phyloP scores from a whole-genome alignment of 2,113 vertebrate genomes.

The Abramis brama region DNA sequence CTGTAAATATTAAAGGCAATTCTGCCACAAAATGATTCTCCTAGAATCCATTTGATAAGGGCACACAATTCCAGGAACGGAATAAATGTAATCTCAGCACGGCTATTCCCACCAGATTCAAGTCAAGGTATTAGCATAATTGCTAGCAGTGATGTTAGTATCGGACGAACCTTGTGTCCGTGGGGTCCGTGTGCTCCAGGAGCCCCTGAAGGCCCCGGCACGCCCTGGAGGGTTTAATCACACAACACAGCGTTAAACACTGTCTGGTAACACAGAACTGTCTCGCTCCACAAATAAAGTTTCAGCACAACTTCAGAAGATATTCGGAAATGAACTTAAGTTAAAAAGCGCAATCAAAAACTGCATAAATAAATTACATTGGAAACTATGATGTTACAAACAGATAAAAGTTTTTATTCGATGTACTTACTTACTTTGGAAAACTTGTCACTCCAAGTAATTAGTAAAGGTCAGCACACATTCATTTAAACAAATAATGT shows the following conservation, averaged over 20 bases:
- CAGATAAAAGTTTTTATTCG: no score
- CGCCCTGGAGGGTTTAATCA: constrained; percentile 62
- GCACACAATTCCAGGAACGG: constrained; percentile 32
- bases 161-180: constrained; percentile 73
- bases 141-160: constrained; percentile 59
- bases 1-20: not conserved
- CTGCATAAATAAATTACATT: not conserved
- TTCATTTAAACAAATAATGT: no score
- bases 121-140: constrained; percentile 65
- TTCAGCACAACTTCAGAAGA: constrained; percentile 2
- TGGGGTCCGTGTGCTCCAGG: constrained; percentile 68
- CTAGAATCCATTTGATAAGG: constrained; percentile 33
- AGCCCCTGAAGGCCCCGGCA: constrained; percentile 64
- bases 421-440: no score
- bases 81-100: constrained; percentile 34
- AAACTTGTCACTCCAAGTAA: no score
- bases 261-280: constrained; percentile 7
- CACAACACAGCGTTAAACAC: constrained; percentile 39
- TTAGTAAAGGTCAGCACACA: no score
- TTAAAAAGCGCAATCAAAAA: not conserved
- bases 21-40: constrained; percentile 5
- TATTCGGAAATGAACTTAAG: not conserved
- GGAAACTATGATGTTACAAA: constrained; percentile 9
- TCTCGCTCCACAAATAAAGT: not conserved
- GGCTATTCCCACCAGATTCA: constrained; percentile 12